A percentile compares a stretch with the other conserved stretches of the same genome.
Evolutionary conservation across 1,140 invertebrate genomes (phyloP).

Genomic region (Acromyrmex charruanus): DNA sequence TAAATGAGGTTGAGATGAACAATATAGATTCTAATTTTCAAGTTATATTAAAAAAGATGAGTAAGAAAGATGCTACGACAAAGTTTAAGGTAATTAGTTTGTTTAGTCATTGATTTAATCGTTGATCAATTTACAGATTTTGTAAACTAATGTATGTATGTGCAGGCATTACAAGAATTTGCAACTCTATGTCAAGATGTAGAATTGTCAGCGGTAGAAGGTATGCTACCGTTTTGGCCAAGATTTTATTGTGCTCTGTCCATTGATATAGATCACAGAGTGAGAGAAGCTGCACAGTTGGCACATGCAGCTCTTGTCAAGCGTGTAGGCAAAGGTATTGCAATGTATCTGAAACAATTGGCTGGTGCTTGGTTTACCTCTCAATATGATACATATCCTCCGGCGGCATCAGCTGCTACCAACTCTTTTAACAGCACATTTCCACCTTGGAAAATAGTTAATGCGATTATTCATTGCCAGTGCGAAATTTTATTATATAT

Average conservation of each 20-base stretch:
- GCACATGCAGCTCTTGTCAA: conserved; percentile 90
- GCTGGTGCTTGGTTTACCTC: conserved; percentile 92
- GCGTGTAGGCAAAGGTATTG: conserved; percentile 91
- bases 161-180: conserved; percentile 93
- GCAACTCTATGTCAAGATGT: conserved; percentile 89
- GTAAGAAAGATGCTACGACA: conserved; percentile 94
- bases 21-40: conserved; percentile 89
- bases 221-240: conserved; percentile 92
- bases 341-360: conserved; percentile 92
- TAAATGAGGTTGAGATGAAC: conserved; percentile 87
- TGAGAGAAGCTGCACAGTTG: conserved; percentile 91
- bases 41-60: conserved; percentile 91
- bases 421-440: conserved; percentile 92
- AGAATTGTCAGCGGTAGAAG: conserved; percentile 88
- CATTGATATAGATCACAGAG: conserved; percentile 92
- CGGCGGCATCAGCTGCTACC: conserved; percentile 91
- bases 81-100: conserved; percentile 91
- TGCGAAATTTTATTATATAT: conserved; percentile 92
- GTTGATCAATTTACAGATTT: neutral
- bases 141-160: conserved; percentile 54
- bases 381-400: conserved; percentile 93
- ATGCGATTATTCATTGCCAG: conserved; percentile 92
- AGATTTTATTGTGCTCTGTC: conserved; percentile 91
- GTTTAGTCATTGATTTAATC: too few species aligned
- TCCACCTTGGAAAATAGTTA: conserved; percentile 89